Percentiles rank a stretch among this genome's conserved stretches.
Conservation (phyloP, 2,113 vertebrate species). For the Bettongia penicillata region DNA sequence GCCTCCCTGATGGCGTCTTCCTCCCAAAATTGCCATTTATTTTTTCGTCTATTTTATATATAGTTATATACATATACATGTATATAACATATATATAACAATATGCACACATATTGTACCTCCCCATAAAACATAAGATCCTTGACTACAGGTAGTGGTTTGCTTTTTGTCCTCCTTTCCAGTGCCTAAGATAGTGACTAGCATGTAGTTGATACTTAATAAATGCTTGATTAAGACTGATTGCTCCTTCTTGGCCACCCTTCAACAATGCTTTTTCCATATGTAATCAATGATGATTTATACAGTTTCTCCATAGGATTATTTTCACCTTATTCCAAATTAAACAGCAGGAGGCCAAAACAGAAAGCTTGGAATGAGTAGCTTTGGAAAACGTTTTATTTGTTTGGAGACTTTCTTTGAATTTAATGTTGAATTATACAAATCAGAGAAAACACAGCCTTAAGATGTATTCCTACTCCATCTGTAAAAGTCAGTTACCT, state of each 20-base stretch:
- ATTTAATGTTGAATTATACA: background rate
- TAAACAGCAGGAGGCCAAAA: background rate
- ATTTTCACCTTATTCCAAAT: background rate
- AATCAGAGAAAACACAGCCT: constrained; percentile 2
- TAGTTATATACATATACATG: background rate
- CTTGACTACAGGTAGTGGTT: background rate
- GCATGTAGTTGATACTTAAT: background rate
- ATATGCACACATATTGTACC: background rate
- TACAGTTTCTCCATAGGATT: background rate
- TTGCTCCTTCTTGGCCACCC: background rate
- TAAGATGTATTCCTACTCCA: background rate
- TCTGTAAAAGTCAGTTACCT: background rate
- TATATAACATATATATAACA: too few species aligned
- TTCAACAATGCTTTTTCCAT: background rate
- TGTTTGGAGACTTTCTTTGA: background rate
- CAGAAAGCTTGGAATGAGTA: background rate
- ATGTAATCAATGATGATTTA: background rate
- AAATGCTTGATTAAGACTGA: background rate
- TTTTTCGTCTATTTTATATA: background rate
- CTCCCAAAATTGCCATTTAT: background rate
- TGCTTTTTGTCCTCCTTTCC: background rate
- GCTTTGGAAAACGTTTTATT: background rate
- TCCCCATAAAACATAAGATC: background rate
- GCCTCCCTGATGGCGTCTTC: background rate
- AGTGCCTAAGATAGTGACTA: background rate